Evolutionary conservation across 2,888 invertebrate genomes (phyloP), one percentile per base, ranked within the genome.

Genomic region (Limnephilus auricula): DNA sequence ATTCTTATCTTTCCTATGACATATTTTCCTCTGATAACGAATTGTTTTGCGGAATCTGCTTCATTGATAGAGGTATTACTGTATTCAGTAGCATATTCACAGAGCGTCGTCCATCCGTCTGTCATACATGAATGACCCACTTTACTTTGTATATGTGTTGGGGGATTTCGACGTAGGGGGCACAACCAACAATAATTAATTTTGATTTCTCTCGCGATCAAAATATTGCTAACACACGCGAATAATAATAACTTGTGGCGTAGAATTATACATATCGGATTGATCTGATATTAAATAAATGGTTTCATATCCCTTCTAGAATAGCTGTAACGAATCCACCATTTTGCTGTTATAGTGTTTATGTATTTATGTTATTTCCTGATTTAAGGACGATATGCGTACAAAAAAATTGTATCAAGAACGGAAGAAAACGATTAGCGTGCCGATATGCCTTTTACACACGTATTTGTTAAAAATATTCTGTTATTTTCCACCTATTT

Each of bases 111-210:
- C 88, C 65, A 50, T 87, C 65, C 37, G 79, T 25, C 88, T 88
- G 88, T 88, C 79, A 79, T 37, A 88, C 88, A 88, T 88, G 79
- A 79, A 79, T 88, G 79, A 79, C 86, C 86, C 50, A 86, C 86
- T 86, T 86, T 86, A 31, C 45, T 34, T 34, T 34, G 13, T 25
- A 83, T 84, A n/a, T 84, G 32, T 37, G 9, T 9, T 9, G 65
- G 25, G 25, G 65, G 65, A 65, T 65, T 65, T 65, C 65, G n/a
- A n/a, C n/a, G 65, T 6, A 65, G 65, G 6, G n/a, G 25, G 25
- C 6, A 65, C 65, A 9, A 65, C 65, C 6, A 25, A 6, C 65
- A 65, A 25, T 25, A 65, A 25, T 65, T 65, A 6, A 65, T 65
- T 65, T 65, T 65, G 65, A 65, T 65, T 65, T 65, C 65, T 65